Percentiles rank a stretch among this genome's conserved stretches.
Evolutionary conservation across 2,113 vertebrate genomes (phyloP).

Genomic region (Uria lomvia): DNA sequence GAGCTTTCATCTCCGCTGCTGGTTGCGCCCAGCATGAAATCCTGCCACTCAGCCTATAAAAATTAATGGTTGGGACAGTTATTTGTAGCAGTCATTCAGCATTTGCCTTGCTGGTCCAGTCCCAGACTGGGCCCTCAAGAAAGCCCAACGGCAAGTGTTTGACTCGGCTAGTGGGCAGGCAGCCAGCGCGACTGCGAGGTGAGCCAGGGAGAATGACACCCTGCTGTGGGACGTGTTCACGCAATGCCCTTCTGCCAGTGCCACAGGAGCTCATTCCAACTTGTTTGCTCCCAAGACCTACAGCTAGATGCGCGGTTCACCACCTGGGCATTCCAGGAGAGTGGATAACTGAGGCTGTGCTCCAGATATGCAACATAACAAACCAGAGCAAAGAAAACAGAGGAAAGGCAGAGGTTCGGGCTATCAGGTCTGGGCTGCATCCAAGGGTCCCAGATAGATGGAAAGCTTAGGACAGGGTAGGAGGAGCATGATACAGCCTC

Average conservation of each 20-base stretch:
- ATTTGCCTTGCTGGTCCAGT: background rate
- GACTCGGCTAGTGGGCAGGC: background rate
- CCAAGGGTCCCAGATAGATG: background rate
- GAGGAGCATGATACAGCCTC: background rate
- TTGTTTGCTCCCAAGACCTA: background rate
- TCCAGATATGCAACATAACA: background rate
- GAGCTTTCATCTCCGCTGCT: constrained; percentile 12
- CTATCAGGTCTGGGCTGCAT: background rate
- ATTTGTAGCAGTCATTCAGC: background rate
- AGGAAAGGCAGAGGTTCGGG: background rate
- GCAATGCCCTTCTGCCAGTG: background rate
- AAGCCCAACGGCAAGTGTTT: background rate
- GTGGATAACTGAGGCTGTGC: background rate
- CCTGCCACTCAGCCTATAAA: constrained; percentile 8
- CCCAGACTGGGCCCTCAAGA: background rate
- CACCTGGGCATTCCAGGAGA: background rate
- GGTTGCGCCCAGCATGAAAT: constrained; percentile 1
- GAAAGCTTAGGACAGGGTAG: background rate
- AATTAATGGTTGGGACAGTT: constrained; percentile 13
- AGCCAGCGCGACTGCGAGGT: background rate
- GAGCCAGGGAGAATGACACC: background rate
- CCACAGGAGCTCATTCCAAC: background rate
- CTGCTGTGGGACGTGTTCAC: background rate
- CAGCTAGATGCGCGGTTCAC: background rate
- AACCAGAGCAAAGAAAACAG: background rate